These are phyloP conservation scores for Charina bottae DNA, from an alignment of 2,113 vertebrate species.

Conservation along the genomic window DNA sequence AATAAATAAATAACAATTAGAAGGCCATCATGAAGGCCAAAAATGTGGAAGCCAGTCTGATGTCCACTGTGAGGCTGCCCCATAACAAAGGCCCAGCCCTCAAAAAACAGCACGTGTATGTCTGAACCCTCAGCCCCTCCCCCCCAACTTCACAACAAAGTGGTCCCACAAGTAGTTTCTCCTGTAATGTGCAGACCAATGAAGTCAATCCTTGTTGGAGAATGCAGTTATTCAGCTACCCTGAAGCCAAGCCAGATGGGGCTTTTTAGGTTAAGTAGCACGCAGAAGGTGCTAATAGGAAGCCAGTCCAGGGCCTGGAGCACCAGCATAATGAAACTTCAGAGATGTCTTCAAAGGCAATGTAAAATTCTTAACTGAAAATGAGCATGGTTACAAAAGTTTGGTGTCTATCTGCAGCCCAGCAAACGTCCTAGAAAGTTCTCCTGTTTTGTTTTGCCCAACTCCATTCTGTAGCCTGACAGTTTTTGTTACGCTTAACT, in stretches of 20 bases:
- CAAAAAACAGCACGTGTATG: not conserved
- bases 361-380: not conserved
- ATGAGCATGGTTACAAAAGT: not conserved
- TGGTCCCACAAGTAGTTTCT: not conserved
- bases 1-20: too few relatives aligned
- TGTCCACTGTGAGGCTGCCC: not conserved
- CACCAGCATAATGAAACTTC: not conserved
- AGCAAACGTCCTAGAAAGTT: not conserved
- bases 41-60: not conserved
- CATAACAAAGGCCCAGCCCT: not conserved
- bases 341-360: not conserved
- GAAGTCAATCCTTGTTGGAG: not conserved
- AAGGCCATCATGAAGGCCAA: not conserved
- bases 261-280: not conserved
- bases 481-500: not conserved
- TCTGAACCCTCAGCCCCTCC: not conserved
- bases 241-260: not conserved
- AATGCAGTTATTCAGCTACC: not conserved
- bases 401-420: not conserved
- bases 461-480: accelerated
- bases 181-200: not conserved
- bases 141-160: not conserved
- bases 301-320: not conserved
- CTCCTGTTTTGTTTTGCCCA: not conserved
- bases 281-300: not conserved